Base-by-base conservation (phyloP, 64 coral and sea anemone species). In the Montipora efflorescens region DNA sequence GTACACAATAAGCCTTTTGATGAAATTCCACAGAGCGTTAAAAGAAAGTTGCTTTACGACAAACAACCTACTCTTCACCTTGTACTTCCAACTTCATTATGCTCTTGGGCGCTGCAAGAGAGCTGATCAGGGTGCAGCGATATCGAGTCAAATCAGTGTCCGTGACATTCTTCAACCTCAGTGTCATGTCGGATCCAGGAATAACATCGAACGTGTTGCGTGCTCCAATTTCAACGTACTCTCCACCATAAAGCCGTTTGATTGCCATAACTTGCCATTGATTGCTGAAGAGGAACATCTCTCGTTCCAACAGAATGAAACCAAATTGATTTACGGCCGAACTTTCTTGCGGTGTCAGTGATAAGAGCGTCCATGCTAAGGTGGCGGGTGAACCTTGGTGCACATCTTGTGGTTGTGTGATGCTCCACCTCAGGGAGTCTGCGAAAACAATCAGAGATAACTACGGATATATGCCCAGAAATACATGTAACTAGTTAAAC, bases 71-170 rank as follows among this genome's bases (percentile, higher is more conserved):
- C 19, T 20, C 76, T 16, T 75, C 21, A 21, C 5, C 43, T 36
- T 57, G 0, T 8, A 57, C 11, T 6, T 57, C 76, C 19, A 13
- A 23, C 13, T 20, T 46, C 16, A 14, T 5, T 15, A 36, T 4
- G 76, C 84, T 80, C 28, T 49, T 74, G 10, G 92, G 66, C 7
- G 92, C 75, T 28, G 92, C 20, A 93, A 93, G 88, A 1, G 79
- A 85, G 69, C 92, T 93, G 16, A 93, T 19, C 88, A 88, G 81
- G 2, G 83, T 81, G 59, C 92, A 93, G 14, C 92, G 85, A 80
- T 76, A 93, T 47, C 92, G 80, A 36, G 92, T 93, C 49, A 61
- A 76, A 47, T 67, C 61, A 36, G 87, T 76, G 44, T 72, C 74
- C 5, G 51, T 89, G 50, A 79, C 44, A 43, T 89, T 89, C 43